A percentile compares a stretch with the other conserved stretches of the same genome.
phyloP scores from a whole-genome alignment of 2,797 vertebrate genomes.

The Argya squamiceps region DNA sequence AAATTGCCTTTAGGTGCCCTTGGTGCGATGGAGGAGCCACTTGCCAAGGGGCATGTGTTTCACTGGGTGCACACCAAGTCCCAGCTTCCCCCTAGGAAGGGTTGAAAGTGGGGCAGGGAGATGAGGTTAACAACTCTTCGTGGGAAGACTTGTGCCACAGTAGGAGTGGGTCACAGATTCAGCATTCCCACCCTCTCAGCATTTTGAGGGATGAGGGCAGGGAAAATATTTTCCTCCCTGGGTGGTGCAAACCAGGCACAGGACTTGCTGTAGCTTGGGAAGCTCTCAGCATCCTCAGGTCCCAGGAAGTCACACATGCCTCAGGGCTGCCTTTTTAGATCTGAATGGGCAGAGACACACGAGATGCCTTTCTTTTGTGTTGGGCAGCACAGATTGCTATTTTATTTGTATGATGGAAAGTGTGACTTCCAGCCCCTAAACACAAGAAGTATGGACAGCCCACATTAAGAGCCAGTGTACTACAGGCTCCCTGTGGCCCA shows the following conservation, averaged over 20 bases:
- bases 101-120: not conserved
- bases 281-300: not conserved
- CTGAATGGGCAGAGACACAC: not conserved
- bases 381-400: not conserved
- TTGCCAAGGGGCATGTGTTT: not conserved
- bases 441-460: not conserved
- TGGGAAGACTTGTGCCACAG: not conserved
- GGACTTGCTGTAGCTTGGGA: not conserved
- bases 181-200: not conserved
- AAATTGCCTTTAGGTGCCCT: not conserved
- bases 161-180: too few species aligned
- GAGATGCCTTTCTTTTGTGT: not conserved
- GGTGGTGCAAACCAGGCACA: not conserved
- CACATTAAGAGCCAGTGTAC: too few species aligned
- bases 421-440: fast-evolving
- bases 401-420: fast-evolving
- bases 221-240: not conserved
- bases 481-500: not conserved
- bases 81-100: not conserved
- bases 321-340: not conserved
- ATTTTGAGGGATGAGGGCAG: not conserved
- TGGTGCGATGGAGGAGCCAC: not conserved
- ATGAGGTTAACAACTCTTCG: not conserved
- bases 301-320: fast-evolving
- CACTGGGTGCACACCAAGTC: not conserved